These are phyloP conservation scores for Agrotis puta DNA, from an alignment of 2,888 invertebrate genomes.

Conservation along the genomic window DNA sequence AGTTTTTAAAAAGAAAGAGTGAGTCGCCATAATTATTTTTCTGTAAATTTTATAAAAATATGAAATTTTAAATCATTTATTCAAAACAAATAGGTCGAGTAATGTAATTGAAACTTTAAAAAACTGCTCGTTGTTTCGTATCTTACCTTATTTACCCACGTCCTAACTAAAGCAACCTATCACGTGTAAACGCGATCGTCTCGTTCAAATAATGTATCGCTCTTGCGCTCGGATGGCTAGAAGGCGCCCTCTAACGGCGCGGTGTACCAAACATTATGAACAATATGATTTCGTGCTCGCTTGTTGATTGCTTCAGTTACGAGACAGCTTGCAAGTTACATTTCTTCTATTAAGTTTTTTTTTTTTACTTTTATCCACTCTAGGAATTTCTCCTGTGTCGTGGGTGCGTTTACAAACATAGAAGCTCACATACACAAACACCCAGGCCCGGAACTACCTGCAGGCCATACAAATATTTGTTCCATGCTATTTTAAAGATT, in stretches of 20 bases:
- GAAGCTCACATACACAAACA: no score
- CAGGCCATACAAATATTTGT: no score
- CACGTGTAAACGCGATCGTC: background rate
- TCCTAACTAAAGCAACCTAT: background rate
- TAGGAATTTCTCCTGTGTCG: no score
- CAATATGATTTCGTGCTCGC: background rate
- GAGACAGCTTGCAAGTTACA: background rate
- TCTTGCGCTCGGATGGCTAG: background rate
- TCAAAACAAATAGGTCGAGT: background rate
- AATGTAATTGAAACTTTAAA: background rate
- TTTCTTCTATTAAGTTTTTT: no score
- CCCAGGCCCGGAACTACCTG: no score
- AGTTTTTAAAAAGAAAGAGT: constrained; percentile 83
- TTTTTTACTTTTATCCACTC: no score
- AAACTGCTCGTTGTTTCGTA: background rate
- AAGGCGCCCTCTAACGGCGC: background rate
- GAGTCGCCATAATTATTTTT: constrained; percentile 61
- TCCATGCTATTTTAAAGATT: no score
- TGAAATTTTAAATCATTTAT: no score
- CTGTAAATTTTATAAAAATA: background rate
- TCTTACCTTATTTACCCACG: background rate
- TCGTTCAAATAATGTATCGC: background rate
- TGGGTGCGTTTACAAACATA: no score
- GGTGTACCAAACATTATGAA: background rate
- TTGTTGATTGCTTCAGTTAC: background rate